These are phyloP conservation scores for Heliocidaris tuberculata DNA, from an alignment of 35 echinoderm and acorn worm species.

Conservation along the genomic window DNA sequence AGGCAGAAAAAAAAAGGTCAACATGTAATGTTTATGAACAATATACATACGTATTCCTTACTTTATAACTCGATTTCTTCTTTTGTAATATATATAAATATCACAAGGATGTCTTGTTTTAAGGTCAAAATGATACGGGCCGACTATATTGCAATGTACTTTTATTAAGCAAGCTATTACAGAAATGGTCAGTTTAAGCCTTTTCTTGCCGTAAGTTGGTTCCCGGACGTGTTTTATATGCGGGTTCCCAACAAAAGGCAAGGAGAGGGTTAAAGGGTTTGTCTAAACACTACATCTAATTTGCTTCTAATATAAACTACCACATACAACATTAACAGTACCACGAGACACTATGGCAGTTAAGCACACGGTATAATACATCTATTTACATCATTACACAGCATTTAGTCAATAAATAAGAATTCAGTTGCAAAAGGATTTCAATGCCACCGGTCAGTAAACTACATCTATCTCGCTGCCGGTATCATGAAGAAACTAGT, in stretches of 20 bases:
- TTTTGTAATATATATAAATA: conserved; percentile 2
- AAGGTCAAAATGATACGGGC: neutral
- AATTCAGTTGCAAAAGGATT: conserved; percentile 29
- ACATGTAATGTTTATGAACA: neutral
- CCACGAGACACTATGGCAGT: conserved; percentile 13
- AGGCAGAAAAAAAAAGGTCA: neutral
- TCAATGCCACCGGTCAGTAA: neutral
- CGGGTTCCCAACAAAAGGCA: neutral
- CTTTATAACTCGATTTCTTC: neutral
- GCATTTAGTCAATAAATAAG: neutral
- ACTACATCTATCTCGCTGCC: neutral
- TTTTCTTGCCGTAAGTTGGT: neutral
- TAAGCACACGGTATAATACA: neutral
- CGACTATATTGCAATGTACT: neutral
- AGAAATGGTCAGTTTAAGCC: neutral
- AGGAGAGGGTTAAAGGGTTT: neutral
- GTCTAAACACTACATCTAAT: neutral
- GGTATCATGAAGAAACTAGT: neutral
- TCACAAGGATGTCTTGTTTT: neutral
- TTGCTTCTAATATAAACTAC: neutral
- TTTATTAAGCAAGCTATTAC: neutral
- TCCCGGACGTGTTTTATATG: neutral
- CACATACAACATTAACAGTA: neutral
- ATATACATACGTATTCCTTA: neutral
- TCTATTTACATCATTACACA: conserved; percentile 1